These are phyloP conservation scores for Harpalus rufipes DNA, from an alignment of 2,888 invertebrate genomes.

Conservation along the genomic window DNA sequence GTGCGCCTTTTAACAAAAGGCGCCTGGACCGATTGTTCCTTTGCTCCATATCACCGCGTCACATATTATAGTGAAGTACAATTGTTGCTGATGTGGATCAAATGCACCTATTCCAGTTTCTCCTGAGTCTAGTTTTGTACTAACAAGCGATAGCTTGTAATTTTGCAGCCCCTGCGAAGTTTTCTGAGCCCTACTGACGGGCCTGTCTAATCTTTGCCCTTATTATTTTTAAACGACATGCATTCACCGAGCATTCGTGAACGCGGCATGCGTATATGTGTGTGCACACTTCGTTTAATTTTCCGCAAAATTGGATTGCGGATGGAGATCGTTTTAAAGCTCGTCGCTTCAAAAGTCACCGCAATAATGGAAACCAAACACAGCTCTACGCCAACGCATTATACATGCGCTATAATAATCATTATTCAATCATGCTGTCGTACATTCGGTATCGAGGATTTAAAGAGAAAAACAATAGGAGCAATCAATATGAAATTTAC, in stretches of 20 bases:
- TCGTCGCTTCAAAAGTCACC: constrained; percentile 57
- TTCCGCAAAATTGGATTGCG: constrained; percentile 61
- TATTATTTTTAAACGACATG: constrained; percentile 60
- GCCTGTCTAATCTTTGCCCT: constrained; percentile 57
- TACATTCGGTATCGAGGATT: constrained; percentile 45
- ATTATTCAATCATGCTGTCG: constrained; percentile 60
- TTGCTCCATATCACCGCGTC: too few species aligned
- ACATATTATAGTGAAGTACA: too few species aligned
- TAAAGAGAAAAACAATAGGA: constrained; percentile 64
- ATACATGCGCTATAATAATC: constrained; percentile 54
- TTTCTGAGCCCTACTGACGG: neutral
- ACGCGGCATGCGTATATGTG: neutral
- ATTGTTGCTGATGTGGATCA: too few species aligned
- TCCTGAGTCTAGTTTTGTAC: too few species aligned
- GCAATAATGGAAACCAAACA: constrained; percentile 58
- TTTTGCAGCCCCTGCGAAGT: too few species aligned
- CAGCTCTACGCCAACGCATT: constrained; percentile 20
- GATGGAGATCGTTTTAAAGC: constrained; percentile 55
- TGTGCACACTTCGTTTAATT: constrained; percentile 62
- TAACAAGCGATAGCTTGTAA: too few species aligned
- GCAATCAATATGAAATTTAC: constrained; percentile 67
- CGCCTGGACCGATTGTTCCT: too few species aligned
- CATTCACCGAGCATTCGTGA: constrained; percentile 16
- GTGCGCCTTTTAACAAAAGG: too few species aligned
- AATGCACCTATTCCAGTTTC: too few species aligned